Conservation (phyloP, 2,888 invertebrate species). For the Diarsia brunnea region DNA sequence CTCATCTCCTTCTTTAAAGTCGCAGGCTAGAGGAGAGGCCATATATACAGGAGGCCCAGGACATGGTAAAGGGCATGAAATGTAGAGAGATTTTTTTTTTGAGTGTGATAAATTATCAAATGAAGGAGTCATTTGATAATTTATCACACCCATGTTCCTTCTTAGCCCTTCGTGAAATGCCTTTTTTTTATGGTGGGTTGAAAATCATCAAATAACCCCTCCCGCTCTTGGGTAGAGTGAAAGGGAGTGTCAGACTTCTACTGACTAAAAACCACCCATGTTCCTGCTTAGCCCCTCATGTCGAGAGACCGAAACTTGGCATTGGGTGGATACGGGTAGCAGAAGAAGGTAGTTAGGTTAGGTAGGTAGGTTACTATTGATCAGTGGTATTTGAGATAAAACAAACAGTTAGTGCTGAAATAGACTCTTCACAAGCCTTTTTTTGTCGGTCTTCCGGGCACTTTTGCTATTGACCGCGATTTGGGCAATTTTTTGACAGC, state of each 20-base stretch:
- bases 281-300: too few relatives aligned
- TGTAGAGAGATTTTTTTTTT: neutral
- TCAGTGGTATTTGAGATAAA: neutral
- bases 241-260: too few relatives aligned
- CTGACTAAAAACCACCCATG: too few relatives aligned
- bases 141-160: too few relatives aligned
- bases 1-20: neutral
- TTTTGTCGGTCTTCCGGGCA: neutral
- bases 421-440: neutral
- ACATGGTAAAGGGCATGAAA: neutral
- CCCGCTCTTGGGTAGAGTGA: too few relatives aligned
- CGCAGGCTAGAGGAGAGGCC: neutral
- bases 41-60: too few relatives aligned
- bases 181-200: too few relatives aligned
- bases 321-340: neutral
- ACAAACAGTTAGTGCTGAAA: neutral
- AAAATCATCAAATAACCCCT: too few relatives aligned
- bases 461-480: neutral
- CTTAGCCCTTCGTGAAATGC: too few relatives aligned
- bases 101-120: too few relatives aligned
- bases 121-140: too few relatives aligned
- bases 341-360: neutral
- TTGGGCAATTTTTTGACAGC: neutral
- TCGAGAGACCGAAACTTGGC: neutral
- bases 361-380: too few relatives aligned